phyloP scores from a whole-genome alignment of 2,888 invertebrate species.

The Ceratothoa steindachneri region DNA sequence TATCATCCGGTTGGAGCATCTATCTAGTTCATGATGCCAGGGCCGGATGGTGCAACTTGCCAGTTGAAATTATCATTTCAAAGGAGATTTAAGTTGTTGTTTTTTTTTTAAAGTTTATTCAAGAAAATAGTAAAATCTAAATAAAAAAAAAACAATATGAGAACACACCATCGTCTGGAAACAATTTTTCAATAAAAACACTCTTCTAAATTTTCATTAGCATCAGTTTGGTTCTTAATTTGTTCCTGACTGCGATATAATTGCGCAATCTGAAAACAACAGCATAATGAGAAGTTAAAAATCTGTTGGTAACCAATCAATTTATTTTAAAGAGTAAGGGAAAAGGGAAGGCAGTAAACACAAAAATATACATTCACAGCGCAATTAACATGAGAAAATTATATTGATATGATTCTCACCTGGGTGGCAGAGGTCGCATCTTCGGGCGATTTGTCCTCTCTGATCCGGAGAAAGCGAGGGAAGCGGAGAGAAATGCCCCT shows the following conservation, averaged over 20 bases:
- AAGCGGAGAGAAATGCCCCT: conserved; percentile 93
- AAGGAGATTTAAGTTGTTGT: no score
- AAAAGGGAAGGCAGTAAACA: no score
- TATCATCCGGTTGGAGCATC: no score
- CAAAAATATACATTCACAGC: not conserved
- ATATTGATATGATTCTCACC: conserved; percentile 53
- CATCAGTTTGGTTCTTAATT: conserved; percentile 52
- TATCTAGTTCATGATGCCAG: no score
- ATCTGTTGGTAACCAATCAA: no score
- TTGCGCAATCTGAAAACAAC: conserved; percentile 61
- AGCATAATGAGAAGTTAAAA: not conserved
- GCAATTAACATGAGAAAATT: not conserved
- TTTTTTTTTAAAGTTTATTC: no score
- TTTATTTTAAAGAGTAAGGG: no score
- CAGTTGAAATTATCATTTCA: no score
- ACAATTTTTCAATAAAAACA: conserved; percentile 49
- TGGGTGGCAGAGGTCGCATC: conserved; percentile 87
- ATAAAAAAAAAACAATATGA: not conserved
- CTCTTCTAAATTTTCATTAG: conserved; percentile 48
- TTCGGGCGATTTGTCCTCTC: conserved; percentile 88
- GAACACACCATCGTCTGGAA: not conserved
- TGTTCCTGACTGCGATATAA: conserved; percentile 91
- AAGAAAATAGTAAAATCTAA: no score
- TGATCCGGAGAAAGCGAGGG: conserved; percentile 82
- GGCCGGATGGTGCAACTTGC: no score